phyloP scores from a whole-genome alignment of 2,797 vertebrate species.

The Anabas testudineus region DNA sequence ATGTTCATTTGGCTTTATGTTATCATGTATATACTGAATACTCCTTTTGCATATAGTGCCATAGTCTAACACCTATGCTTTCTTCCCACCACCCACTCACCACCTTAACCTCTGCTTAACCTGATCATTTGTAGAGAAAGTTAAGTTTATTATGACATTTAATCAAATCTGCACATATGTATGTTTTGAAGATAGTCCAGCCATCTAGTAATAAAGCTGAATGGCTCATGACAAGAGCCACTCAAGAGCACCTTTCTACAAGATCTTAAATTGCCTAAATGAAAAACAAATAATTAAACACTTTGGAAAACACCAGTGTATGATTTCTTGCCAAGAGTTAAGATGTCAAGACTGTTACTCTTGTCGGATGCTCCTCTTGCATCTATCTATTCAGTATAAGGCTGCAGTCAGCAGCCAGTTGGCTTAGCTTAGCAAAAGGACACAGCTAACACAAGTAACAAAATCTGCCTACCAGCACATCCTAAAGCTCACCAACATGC shows the following conservation, averaged over 20 bases:
- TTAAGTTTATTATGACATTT: constrained; percentile 2
- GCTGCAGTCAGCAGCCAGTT: background rate
- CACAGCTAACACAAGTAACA: background rate
- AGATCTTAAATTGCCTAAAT: too few species aligned
- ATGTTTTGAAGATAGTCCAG: constrained; percentile 6
- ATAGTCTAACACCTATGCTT: constrained; percentile 14
- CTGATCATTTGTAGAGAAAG: constrained; percentile 7
- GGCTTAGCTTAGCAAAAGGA: constrained; percentile 9
- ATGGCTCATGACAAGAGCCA: constrained; percentile 4
- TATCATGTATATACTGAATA: background rate
- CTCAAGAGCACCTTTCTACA: constrained; percentile 7
- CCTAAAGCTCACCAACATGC: background rate
- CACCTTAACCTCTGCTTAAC: constrained; percentile 26
- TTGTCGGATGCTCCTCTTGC: too few species aligned
- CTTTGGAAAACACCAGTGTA: background rate
- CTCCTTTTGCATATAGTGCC: constrained; percentile 4
- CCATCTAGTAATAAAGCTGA: background rate
- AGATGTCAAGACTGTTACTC: background rate
- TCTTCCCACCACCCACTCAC: constrained; percentile 13
- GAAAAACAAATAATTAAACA: background rate
- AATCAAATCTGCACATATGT: constrained; percentile 15
- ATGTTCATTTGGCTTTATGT: constrained; percentile 34
- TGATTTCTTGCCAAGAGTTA: background rate
- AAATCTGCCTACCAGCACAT: background rate
- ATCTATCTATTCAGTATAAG: background rate